phyloP scores from a whole-genome alignment of 2,888 invertebrate genomes.

The Palloptera scutellata region DNA sequence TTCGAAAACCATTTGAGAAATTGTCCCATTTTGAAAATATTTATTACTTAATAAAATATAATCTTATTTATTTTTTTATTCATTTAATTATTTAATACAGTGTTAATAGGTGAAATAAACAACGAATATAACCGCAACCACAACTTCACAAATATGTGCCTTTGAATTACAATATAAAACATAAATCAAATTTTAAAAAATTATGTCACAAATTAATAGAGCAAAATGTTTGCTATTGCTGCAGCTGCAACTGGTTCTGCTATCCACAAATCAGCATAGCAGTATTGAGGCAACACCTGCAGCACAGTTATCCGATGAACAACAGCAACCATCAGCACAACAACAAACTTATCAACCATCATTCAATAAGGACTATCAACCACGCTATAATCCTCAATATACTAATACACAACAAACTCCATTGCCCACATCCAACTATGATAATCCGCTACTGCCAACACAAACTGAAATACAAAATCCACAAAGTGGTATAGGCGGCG shows the following conservation, averaged over 20 bases:
- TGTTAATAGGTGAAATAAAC: background rate
- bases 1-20: too few relatives aligned
- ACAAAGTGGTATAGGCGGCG: constrained; percentile 24
- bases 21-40: too few relatives aligned
- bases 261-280: constrained; percentile 5
- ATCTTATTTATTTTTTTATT: too few relatives aligned
- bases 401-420: constrained; percentile 49
- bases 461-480: constrained; percentile 46
- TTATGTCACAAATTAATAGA: background rate
- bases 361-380: constrained; percentile 56
- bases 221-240: background rate
- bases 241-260: constrained; percentile 8
- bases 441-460: constrained; percentile 51
- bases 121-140: background rate
- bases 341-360: constrained; percentile 50
- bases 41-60: too few relatives aligned
- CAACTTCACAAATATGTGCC: background rate
- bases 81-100: too few relatives aligned
- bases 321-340: constrained; percentile 45
- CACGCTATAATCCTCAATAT: constrained; percentile 58
- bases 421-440: constrained; percentile 47
- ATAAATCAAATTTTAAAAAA: background rate
- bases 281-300: constrained; percentile 33
- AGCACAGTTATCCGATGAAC: constrained; percentile 40
- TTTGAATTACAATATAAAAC: background rate